A percentile compares a stretch with the other conserved stretches of the same genome.
Conservation (phyloP, 2,113 vertebrate species). For the Indicator indicator region DNA sequence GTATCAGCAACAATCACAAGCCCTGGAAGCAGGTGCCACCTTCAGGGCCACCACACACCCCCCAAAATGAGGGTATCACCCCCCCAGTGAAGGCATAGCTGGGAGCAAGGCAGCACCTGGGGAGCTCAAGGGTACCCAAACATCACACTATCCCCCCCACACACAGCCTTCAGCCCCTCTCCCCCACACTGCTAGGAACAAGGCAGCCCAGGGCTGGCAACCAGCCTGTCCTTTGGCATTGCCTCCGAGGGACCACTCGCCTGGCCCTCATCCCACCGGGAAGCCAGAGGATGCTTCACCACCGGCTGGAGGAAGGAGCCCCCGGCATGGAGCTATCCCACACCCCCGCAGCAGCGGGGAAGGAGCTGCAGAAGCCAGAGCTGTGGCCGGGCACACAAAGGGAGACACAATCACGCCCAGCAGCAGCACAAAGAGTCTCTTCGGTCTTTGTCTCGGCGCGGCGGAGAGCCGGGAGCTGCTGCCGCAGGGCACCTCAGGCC, state of each 20-base stretch:
- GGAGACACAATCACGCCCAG: neutral
- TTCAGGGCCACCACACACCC: neutral
- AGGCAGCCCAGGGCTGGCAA: neutral
- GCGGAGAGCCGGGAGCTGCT: neutral
- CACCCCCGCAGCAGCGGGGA: rapidly evolving
- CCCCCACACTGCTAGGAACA: neutral
- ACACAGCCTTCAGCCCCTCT: neutral
- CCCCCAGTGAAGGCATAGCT: too few species aligned
- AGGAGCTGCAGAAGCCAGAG: neutral
- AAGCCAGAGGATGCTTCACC: neutral
- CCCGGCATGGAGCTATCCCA: neutral
- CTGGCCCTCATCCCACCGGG: neutral
- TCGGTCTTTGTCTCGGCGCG: neutral
- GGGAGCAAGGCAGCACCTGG: neutral
- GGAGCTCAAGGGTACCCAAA: too few species aligned
- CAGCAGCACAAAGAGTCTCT: neutral
- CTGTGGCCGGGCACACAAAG: neutral
- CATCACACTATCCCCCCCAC: too few species aligned
- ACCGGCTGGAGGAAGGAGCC: rapidly evolving
- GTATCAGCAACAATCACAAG: neutral
- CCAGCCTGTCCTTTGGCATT: neutral
- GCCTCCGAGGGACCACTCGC: neutral
- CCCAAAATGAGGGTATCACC: too few species aligned
- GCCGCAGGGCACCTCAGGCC: neutral
- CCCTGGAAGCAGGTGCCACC: neutral